Base-by-base conservation (phyloP, 2,888 invertebrate genomes). In the Ormyrus nitidulus region DNA sequence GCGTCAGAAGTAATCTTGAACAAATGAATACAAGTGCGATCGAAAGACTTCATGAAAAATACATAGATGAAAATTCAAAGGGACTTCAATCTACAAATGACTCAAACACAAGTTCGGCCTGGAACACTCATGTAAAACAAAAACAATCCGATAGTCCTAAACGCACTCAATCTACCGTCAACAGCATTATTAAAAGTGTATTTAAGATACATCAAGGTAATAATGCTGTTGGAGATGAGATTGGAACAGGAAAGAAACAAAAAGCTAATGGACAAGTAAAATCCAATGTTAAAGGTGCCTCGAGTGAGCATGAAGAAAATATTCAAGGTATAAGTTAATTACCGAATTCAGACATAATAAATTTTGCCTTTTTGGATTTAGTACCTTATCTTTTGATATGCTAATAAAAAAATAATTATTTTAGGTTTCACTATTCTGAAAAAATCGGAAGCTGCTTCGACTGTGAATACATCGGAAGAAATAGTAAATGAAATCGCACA, bases 391-490 rank as follows among this genome's bases (percentile, higher is more conserved):
- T 34, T n/a, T 34, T 59, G 48, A 9, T 65, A 70, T 65, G 34
- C 34, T 65, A 2, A 70, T 13, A 13, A 9, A 9, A 34, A 54
- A 11, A n/a, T 34, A 34, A 10, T 44, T 44, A 61, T 84, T 72
- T 81, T 82, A 77, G 86, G 87, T 53, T 89, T 88, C 61, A 88
- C 87, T 78, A 89, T 89, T 85, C 73, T 89, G 73, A 86, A 86
- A 75, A 89, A 88, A 80, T 81, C 86, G 0, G 87, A 86, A 13
- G 75, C 62, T 19, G 58, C 69, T 10, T 51, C 62, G 54, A 77
- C 66, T 54, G 59, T 80, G 64, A 81, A 58, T 48, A 64, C 81
- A 48, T 81, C 84, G 46, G 86, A 87, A 62, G 87, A 87, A 46
- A 84, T 87, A 53, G 83, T 81, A 72, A 85, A 83, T 68, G 87